Percentiles rank a stretch among this genome's conserved stretches.
These are phyloP conservation scores for Heliconius charithonia DNA, from an alignment of 2,888 invertebrate genomes.

Conservation along the genomic window DNA sequence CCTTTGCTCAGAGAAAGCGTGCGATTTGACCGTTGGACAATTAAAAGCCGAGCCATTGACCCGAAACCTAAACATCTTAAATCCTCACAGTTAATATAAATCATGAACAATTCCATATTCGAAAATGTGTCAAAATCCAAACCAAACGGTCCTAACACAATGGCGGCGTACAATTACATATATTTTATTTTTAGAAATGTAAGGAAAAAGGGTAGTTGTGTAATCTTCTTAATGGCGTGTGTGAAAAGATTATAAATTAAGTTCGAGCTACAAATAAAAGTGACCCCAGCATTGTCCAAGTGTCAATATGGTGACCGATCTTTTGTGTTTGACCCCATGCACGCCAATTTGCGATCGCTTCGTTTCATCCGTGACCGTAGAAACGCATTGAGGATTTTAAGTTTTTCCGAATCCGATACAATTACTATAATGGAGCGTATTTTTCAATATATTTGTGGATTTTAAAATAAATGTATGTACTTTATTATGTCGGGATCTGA, in stretches of 20 bases:
- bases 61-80: conserved; percentile 72
- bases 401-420: conserved; percentile 48
- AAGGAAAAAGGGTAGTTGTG: conserved; percentile 77
- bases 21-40: conserved; percentile 75
- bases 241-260: conserved; percentile 85
- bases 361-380: conserved; percentile 71
- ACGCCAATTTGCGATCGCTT: conserved; percentile 77
- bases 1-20: conserved; percentile 68
- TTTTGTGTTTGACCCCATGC: conserved; percentile 79
- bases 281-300: conserved; percentile 82
- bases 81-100: conserved; percentile 69
- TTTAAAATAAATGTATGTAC: conserved; percentile 24
- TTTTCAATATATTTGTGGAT: conserved; percentile 13
- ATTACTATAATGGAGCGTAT: conserved; percentile 59
- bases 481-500: not conserved
- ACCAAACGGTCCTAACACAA: conserved; percentile 72
- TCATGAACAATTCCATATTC: conserved; percentile 71
- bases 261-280: conserved; percentile 84
- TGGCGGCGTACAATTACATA: conserved; percentile 72
- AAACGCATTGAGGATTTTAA: conserved; percentile 60
- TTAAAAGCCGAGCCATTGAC: conserved; percentile 71
- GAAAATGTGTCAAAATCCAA: conserved; percentile 78
- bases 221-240: conserved; percentile 84
- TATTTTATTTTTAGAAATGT: conserved; percentile 77
- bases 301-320: conserved; percentile 83